A percentile compares a stretch with the other conserved stretches of the same genome.
Evolutionary conservation across 1,140 invertebrate genomes (phyloP).

Genomic region (Liolophura sinensis): DNA sequence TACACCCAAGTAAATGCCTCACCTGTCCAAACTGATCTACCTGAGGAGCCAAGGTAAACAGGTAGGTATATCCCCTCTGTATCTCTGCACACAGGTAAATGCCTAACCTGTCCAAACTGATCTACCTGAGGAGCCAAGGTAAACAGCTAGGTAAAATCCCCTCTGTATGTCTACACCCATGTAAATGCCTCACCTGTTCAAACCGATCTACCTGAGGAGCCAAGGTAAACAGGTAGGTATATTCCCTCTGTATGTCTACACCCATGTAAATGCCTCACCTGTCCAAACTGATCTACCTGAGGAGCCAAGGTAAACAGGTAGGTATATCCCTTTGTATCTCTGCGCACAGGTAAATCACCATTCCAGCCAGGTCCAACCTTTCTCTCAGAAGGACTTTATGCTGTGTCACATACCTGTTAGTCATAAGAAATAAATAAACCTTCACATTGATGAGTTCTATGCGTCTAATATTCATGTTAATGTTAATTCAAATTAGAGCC

Average conservation of each 20-base stretch:
- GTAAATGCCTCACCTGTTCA: constrained; percentile 22
- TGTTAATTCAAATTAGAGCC: too few species aligned
- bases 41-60: constrained; percentile 32
- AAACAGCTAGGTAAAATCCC: constrained; percentile 4
- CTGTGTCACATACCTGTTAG: constrained; percentile 27
- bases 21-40: constrained; percentile 27
- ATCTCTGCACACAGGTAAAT: constrained; percentile 33
- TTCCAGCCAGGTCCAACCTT: constrained; percentile 28
- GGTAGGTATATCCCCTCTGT: constrained; percentile 30
- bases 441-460: too few species aligned
- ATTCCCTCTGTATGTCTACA: constrained; percentile 33
- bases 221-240: constrained; percentile 38
- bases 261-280: constrained; percentile 16
- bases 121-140: not conserved
- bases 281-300: too few species aligned
- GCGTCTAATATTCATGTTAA: too few species aligned
- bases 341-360: constrained; percentile 22
- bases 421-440: too few species aligned
- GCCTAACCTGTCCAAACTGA: too few species aligned
- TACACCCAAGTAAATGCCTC: constrained; percentile 2
- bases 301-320: not conserved
- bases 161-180: too few species aligned
- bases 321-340: too few species aligned
- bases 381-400: constrained; percentile 31
- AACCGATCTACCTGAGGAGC: constrained; percentile 18